Evolutionary conservation across 2,797 vertebrate genomes (phyloP).

Genomic region (Myotis vivesi): DNA sequence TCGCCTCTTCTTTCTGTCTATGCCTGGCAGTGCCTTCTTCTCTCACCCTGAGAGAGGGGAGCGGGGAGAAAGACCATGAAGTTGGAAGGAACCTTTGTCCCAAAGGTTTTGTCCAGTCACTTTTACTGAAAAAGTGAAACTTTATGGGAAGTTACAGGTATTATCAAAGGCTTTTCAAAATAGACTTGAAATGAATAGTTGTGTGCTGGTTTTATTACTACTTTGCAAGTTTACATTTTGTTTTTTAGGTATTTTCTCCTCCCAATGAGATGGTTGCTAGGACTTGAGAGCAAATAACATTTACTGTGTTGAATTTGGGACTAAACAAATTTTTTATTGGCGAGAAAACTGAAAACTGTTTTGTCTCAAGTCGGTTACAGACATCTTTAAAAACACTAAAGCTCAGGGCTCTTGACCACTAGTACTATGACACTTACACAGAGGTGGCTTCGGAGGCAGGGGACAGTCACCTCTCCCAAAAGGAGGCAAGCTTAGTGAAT

Average conservation of each 20-base stretch:
- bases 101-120: constrained; percentile 2
- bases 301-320: no score
- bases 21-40: not conserved
- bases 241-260: no score
- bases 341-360: constrained; percentile 32
- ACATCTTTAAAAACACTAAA: not conserved
- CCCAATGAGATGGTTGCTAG: no score
- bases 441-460: not conserved
- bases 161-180: no score
- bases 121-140: no score
- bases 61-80: not conserved
- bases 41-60: not conserved
- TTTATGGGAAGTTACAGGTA: no score
- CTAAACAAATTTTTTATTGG: no score
- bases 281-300: no score
- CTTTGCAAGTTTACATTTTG: no score
- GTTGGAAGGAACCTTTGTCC: not conserved
- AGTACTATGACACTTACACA: not conserved
- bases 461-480: not conserved
- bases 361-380: not conserved
- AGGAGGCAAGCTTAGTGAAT: not conserved
- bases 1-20: not conserved
- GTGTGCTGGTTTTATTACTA: no score
- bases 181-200: no score
- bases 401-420: not conserved